Conservation (phyloP, 2,797 vertebrate genomes). For the Aulostomus chinensis region DNA sequence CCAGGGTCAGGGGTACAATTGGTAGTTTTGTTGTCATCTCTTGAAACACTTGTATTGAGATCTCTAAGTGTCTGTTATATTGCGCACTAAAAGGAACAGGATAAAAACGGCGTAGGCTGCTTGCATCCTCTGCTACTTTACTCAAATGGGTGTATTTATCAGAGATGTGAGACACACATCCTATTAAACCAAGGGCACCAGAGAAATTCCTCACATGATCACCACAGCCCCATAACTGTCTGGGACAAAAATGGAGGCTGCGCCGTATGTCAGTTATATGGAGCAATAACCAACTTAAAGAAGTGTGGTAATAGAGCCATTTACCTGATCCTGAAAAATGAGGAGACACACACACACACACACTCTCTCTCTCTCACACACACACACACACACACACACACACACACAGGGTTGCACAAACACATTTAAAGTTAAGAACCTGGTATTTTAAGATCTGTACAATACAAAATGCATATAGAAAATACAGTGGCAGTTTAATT, state of each 20-base stretch:
- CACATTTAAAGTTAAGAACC: neutral
- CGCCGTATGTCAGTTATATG: slow-evolving; percentile 84
- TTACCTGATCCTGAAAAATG: slow-evolving; percentile 80
- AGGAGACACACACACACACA: slow-evolving; percentile 19
- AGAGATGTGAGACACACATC: slow-evolving; percentile 80
- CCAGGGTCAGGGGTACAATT: slow-evolving; percentile 35
- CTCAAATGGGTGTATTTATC: slow-evolving; percentile 80
- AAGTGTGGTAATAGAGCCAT: slow-evolving; percentile 83
- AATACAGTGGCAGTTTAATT: neutral
- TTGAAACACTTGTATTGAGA: slow-evolving; percentile 60
- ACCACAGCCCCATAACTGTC: slow-evolving; percentile 83
- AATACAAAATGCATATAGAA: neutral
- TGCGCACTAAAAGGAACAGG: slow-evolving; percentile 45
- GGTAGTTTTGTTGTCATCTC: slow-evolving; percentile 54
- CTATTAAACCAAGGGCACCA: slow-evolving; percentile 86
- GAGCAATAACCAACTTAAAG: slow-evolving; percentile 82
- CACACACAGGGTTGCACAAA: neutral
- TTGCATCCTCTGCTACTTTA: slow-evolving; percentile 67
- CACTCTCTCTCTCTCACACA: slow-evolving; percentile 18
- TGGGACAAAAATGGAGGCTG: slow-evolving; percentile 80
- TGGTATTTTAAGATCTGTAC: neutral
- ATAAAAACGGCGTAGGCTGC: slow-evolving; percentile 34
- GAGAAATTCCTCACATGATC: slow-evolving; percentile 83
- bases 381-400: slow-evolving; percentile 21
- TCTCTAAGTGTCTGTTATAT: slow-evolving; percentile 57